Base-by-base conservation (phyloP, 1,140 invertebrate genomes). In the Muscidifurax raptorellus region DNA sequence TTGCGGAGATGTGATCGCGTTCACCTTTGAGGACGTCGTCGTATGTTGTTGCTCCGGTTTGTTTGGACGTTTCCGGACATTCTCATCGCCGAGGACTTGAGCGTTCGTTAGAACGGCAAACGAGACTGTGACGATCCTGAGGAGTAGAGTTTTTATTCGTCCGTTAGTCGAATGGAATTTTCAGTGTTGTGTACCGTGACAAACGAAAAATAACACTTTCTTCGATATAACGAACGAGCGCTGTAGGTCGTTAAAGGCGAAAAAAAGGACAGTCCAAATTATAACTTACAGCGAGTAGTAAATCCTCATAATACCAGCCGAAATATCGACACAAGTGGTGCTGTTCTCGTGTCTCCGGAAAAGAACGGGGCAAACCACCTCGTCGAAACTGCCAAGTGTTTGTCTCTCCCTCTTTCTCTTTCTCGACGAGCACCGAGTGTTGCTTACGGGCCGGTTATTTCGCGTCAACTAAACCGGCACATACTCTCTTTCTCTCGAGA, bases 381-480 rank as follows among this genome's bases (percentile, higher is more conserved):
- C 15, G 47, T 52, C 47, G 36, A 52, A 52, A 52, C 47, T 52
- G 47, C 47, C 13, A 22, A 52, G 47, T 52, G 18, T 59, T 59
- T 52, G 18, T 59, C 18, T n/a, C 52, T 22, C 22, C n/a, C 7
- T 59, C 47, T 59, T 59, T 52, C 47, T 52, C 47, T 15, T 18
- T 12, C 47, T 22, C 47, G 6, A 59, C 18, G 18, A 59, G 15
- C 15, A 59, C 52, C 15, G 52, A 59, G 52, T n/a, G 52, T 59
- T 59, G 52, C 18, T 59, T 59, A 59, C 52, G 52, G 18, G 52
- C 52, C 22, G 52, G 52, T 59, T 59, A 59, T 59, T 59, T 59
- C 52, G 52, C 52, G 36, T 9, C 72, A 74, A 74, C 72, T 74
- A 74, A 74, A 74, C 72, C 72, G 72, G 72, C 72, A 12, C 72